A percentile compares a stretch with the other conserved stretches of the same genome.
phyloP scores from a whole-genome alignment of 64 coral and sea anemone species.

The Actinia tenebrosa region DNA sequence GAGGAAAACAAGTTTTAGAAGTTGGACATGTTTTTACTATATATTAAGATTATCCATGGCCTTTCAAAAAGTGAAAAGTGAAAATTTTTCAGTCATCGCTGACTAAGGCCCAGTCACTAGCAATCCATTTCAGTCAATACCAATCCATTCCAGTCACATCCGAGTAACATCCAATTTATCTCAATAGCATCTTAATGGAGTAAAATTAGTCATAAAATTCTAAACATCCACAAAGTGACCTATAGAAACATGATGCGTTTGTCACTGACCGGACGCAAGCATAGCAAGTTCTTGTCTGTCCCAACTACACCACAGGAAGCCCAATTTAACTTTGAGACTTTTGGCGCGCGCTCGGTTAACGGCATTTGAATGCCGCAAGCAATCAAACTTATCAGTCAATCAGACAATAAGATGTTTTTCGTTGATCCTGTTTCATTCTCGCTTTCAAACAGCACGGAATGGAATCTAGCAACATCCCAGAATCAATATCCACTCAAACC shows the following conservation, averaged over 20 bases:
- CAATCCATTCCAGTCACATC: no score
- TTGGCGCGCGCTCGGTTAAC: neutral
- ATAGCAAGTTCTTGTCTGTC: neutral
- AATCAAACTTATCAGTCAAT: neutral
- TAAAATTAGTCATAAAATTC: no score
- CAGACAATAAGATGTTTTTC: neutral
- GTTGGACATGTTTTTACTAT: no score
- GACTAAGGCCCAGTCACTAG: no score
- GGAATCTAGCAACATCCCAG: neutral
- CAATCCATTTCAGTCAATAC: no score
- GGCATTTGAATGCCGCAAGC: neutral
- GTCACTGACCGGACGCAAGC: neutral
- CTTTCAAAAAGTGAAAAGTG: no score
- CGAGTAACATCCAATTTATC: no score
- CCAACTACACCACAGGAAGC: neutral
- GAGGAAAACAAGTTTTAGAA: no score
- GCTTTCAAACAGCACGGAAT: neutral
- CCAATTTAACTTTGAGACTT: neutral
- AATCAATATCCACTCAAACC: neutral
- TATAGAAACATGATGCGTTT: neutral
- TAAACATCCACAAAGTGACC: no score
- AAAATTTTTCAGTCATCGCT: no score
- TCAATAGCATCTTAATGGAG: no score
- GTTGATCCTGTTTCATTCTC: neutral
- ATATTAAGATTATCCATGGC: no score